Conservation (phyloP, 1,140 invertebrate species). For the Ruditapes philippinarum region DNA sequence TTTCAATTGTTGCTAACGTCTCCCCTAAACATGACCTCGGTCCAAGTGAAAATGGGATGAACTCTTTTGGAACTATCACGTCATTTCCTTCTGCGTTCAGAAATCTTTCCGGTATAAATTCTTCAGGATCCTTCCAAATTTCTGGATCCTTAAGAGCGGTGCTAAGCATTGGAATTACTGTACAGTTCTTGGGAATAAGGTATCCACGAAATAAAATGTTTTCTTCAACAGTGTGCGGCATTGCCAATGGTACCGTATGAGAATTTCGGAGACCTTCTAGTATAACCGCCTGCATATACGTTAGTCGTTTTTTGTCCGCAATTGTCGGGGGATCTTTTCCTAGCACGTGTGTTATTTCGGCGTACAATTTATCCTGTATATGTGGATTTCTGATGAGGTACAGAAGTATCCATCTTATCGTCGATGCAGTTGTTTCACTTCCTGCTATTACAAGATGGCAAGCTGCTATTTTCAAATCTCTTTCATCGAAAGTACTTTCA, state of each 20-base stretch:
- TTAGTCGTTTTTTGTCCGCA: neutral
- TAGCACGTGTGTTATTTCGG: constrained; percentile 38
- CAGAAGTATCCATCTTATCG: constrained; percentile 72
- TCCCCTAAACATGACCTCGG: constrained; percentile 51
- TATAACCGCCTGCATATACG: neutral
- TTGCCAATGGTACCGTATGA: constrained; percentile 90
- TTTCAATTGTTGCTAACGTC: constrained; percentile 35
- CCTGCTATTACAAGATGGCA: constrained; percentile 80
- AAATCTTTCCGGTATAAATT: constrained; percentile 90
- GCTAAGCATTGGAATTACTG: constrained; percentile 80
- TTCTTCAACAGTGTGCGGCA: constrained; percentile 62
- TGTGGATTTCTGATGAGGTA: constrained; percentile 77
- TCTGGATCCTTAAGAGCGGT: constrained; percentile 77
- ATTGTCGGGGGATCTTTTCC: neutral
- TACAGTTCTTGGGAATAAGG: constrained; percentile 76
- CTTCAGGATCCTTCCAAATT: constrained; percentile 90
- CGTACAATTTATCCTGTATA: constrained; percentile 46
- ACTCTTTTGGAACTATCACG: constrained; percentile 32
- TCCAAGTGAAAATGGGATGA: constrained; percentile 26
- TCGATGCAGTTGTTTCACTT: constrained; percentile 79
- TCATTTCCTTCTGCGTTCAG: constrained; percentile 64
- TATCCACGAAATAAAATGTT: constrained; percentile 77
- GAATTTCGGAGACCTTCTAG: constrained; percentile 86
- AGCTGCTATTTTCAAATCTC: neutral
- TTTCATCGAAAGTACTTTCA: constrained; percentile 24